These are phyloP conservation scores for Sebastes wilsoni DNA, from an alignment of 2,797 vertebrate species.

Conservation along the genomic window DNA sequence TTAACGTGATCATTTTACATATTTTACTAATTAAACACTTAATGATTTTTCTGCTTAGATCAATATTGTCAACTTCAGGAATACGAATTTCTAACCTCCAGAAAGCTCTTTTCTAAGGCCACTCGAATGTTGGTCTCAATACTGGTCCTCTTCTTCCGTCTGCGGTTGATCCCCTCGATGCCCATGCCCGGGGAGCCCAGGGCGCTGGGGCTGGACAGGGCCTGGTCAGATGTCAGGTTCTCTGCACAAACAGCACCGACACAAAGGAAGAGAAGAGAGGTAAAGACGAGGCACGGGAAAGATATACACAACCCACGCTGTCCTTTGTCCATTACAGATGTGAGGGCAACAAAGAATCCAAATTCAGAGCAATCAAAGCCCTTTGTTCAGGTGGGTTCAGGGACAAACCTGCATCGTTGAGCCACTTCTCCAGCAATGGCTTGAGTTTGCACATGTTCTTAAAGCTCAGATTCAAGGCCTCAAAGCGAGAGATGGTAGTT, in stretches of 20 bases:
- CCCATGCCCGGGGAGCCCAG: constrained; percentile 94
- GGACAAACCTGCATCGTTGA: constrained; percentile 97
- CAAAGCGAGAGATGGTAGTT: constrained; percentile 99
- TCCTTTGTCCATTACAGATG: background rate
- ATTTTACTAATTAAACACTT: background rate
- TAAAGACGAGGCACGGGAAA: constrained; percentile 68
- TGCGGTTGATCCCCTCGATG: constrained; percentile 95
- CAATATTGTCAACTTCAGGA: background rate
- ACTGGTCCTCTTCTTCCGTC: constrained; percentile 99
- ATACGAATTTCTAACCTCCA: constrained; percentile 88
- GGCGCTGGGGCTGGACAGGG: constrained; percentile 94
- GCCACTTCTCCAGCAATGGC: constrained; percentile 99
- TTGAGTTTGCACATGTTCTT: constrained; percentile 99
- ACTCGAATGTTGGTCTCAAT: constrained; percentile 99
- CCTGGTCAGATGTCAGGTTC: constrained; percentile 96
- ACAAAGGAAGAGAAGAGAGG: constrained; percentile 71
- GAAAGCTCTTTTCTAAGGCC: constrained; percentile 99
- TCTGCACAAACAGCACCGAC: constrained; percentile 89
- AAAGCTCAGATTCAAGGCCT: constrained; percentile 99
- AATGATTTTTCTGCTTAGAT: background rate
- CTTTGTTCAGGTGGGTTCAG: constrained; percentile 50
- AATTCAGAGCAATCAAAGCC: background rate
- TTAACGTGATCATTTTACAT: background rate
- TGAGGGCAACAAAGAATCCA: background rate
- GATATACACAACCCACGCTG: background rate